Base-by-base conservation (phyloP, 2,797 vertebrate species). In the Pygocentrus nattereri region DNA sequence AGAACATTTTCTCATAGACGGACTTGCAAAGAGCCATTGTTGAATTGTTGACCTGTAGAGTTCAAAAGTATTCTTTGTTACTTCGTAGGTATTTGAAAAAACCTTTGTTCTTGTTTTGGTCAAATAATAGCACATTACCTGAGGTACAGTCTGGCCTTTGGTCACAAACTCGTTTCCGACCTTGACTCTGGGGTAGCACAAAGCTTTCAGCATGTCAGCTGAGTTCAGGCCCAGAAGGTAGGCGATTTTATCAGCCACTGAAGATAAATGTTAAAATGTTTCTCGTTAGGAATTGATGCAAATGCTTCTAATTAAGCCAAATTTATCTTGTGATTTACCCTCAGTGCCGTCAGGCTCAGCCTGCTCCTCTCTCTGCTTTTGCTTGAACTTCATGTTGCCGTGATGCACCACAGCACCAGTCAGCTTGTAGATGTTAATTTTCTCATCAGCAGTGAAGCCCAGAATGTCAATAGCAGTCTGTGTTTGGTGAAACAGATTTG, bases 361-460 rank as follows among this genome's bases (percentile, higher is more conserved):
- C 84, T 95, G 94, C 71, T 95, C 93, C 81, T 95, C 94, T 0
- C 94, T 90, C 0, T 94, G 94, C 1, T 95, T 95, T 70, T 95
- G 94, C 76, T 95, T 95, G 84, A 94, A 95, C 82, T 94, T 95
- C 88, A 95, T 30, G 88, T 92, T 93, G 0, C 94, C 94, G 0
- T 94, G 93, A 84, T 95, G 94, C 92, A 93, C 93, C 67, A 94
- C 94, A 19, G 91, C 90, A 8, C 94, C 94, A 0, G 93, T 95
- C 77, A 94, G 84, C 78, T 95, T 95, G 78, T 94, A 95, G 74
- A 95, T 95, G 75, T 93, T 92, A 1, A 86, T 86, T 79, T 88
- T 94, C 49, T 95, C 94, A 65, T 95, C 94, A 72, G 88, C 1
- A n/a, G 30, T 91, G 83, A 94, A 95, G 0, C 94, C 94, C 74